A percentile compares a stretch with the other conserved stretches of the same genome.
Evolutionary conservation across 1,140 invertebrate species (phyloP).

Genomic region (Cheumatopsyche charites): DNA sequence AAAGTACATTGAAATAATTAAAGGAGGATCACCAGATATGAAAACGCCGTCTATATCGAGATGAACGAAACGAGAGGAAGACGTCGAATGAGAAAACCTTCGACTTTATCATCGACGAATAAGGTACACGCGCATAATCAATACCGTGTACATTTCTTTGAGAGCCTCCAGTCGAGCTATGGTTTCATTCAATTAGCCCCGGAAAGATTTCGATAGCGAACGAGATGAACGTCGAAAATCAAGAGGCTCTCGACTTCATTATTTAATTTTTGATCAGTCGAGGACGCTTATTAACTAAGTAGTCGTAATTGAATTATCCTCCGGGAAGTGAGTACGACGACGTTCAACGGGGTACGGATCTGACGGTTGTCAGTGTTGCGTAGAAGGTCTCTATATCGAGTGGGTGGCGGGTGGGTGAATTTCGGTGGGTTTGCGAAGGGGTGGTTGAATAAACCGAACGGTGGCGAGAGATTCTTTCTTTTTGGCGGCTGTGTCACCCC

Average conservation of each 20-base stretch:
- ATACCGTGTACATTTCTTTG: constrained; percentile 13
- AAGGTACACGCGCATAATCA: not conserved
- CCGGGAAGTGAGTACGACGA: not conserved
- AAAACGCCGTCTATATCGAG: not conserved
- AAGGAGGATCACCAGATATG: constrained; percentile 8
- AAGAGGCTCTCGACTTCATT: not conserved
- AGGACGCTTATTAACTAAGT: constrained; percentile 10
- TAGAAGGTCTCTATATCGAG: not conserved
- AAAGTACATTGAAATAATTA: constrained; percentile 22
- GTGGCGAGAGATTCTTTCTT: constrained; percentile 14
- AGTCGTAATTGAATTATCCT: constrained; percentile 8
- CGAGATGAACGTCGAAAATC: constrained; percentile 7
- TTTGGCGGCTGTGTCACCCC: constrained; percentile 6
- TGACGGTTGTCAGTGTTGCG: constrained; percentile 15
- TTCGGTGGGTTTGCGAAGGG: not conserved
- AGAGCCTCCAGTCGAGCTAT: not conserved
- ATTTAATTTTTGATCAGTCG: constrained; percentile 23
- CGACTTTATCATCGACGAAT: not conserved
- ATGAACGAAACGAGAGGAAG: too few relatives aligned
- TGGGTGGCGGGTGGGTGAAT: not conserved
- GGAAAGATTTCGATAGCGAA: not conserved
- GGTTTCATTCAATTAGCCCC: constrained; percentile 19
- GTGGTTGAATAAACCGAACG: constrained; percentile 6
- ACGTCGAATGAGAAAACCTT: not conserved
- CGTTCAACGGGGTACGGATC: constrained; percentile 2